Evolutionary conservation across 2,113 vertebrate genomes (phyloP).

Genomic region (Xiphophorus hellerii): DNA sequence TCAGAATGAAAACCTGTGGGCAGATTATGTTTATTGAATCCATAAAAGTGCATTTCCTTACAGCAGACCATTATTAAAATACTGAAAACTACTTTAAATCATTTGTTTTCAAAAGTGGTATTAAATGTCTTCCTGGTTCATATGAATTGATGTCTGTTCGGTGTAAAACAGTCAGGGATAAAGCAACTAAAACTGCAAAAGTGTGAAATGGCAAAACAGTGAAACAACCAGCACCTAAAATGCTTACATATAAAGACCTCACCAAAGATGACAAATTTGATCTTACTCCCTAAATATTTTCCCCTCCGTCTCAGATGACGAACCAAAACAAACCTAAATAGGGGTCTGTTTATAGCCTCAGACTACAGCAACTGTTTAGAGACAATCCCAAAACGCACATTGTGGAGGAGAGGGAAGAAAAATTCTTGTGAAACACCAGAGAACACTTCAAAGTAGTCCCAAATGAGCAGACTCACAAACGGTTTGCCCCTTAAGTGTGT

Average conservation of each 20-base stretch:
- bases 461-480: slow-evolving; percentile 74
- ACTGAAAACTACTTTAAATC: too few relatives aligned
- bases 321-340: slow-evolving; percentile 58
- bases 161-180: too few relatives aligned
- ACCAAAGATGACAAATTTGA: slow-evolving; percentile 22
- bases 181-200: neutral
- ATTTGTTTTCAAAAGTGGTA: too few relatives aligned
- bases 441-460: slow-evolving; percentile 78
- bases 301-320: slow-evolving; percentile 46
- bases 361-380: slow-evolving; percentile 72
- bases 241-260: slow-evolving; percentile 24
- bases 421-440: slow-evolving; percentile 66
- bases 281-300: slow-evolving; percentile 24
- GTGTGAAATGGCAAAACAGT: neutral
- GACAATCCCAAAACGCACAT: slow-evolving; percentile 67
- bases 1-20: too few relatives aligned
- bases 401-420: slow-evolving; percentile 31
- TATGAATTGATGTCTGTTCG: too few relatives aligned
- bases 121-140: too few relatives aligned
- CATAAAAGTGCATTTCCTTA: too few relatives aligned
- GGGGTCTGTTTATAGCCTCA: slow-evolving; percentile 47
- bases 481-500: slow-evolving; percentile 71
- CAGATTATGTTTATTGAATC: too few relatives aligned
- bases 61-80: too few relatives aligned
- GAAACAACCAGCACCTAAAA: neutral